These are phyloP conservation scores for Dromius quadrimaculatus DNA, from an alignment of 2,888 invertebrate genomes.

Conservation along the genomic window DNA sequence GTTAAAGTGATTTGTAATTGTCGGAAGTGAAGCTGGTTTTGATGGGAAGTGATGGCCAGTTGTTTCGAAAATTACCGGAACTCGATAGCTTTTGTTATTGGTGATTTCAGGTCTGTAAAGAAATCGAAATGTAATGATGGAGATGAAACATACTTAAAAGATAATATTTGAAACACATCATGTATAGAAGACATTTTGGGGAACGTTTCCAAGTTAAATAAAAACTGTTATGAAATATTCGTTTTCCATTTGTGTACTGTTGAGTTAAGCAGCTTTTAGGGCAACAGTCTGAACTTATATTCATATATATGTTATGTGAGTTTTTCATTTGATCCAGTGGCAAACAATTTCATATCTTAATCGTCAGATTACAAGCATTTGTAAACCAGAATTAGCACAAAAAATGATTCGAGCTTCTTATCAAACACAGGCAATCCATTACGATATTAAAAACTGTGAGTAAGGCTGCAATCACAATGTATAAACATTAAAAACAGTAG, in stretches of 20 bases:
- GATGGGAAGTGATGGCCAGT: conserved; percentile 19
- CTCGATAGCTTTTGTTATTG: conserved; percentile 1
- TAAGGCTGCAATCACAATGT: neutral
- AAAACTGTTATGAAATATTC: no score
- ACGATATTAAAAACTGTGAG: conserved; percentile 22
- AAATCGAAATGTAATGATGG: neutral
- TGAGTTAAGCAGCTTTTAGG: no score
- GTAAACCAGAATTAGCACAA: neutral
- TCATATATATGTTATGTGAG: no score
- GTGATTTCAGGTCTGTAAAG: neutral
- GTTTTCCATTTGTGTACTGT: no score
- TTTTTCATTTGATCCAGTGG: no score
- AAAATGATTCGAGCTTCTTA: neutral
- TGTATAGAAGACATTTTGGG: no score
- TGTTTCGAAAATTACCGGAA: conserved; percentile 15
- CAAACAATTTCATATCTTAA: no score
- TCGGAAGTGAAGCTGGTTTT: conserved; percentile 23
- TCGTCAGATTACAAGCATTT: no score
- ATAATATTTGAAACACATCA: no score
- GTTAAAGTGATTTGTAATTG: conserved; percentile 27
- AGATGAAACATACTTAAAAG: no score
- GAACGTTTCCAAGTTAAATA: no score
- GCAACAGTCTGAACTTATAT: no score
- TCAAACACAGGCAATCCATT: conserved; percentile 9
- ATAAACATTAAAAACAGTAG: conserved; percentile 12